Percentiles rank a stretch among this genome's conserved stretches.
Conservation (phyloP, 2,888 invertebrate genomes). For the Drosophila bunnanda region DNA sequence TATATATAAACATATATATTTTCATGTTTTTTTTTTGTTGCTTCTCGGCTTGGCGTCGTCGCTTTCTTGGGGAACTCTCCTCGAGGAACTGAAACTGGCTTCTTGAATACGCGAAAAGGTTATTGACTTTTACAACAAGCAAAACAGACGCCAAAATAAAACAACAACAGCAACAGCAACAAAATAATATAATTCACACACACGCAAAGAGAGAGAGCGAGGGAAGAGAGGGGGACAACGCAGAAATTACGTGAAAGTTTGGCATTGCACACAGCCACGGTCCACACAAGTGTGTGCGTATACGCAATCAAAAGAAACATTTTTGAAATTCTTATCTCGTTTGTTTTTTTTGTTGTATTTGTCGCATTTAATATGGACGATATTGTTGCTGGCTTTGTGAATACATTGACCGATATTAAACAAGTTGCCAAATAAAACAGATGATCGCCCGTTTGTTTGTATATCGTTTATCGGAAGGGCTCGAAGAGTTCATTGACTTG, state of each 20-base stretch:
- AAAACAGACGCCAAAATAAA: conserved; percentile 75
- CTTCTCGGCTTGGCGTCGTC: conserved; percentile 16
- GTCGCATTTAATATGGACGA: conserved; percentile 23
- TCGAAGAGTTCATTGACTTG: conserved; percentile 68
- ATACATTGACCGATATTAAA: conserved; percentile 82
- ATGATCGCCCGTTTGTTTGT: conserved; percentile 37
- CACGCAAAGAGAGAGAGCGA: conserved; percentile 18
- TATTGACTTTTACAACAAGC: conserved; percentile 76
- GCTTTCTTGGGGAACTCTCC: conserved; percentile 43
- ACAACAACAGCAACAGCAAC: conserved; percentile 45
- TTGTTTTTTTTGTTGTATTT: conserved; percentile 31
- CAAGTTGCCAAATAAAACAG: conserved; percentile 64
- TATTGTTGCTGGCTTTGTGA: conserved; percentile 40
- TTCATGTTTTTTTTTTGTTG: neutral
- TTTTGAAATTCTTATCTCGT: conserved; percentile 82
- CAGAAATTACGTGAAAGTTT: conserved; percentile 81
- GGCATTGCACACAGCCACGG: conserved; percentile 65
- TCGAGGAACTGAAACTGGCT: conserved; percentile 58
- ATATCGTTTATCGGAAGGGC: conserved; percentile 59
- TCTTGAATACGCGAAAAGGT: conserved; percentile 73
- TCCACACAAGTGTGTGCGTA: conserved; percentile 8
- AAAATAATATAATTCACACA: conserved; percentile 45
- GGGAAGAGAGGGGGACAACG: conserved; percentile 38
- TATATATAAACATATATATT: conserved; percentile 1
- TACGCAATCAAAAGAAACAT: conserved; percentile 71